phyloP scores from a whole-genome alignment of 1,140 invertebrate species.

The Matsumurasca onukii region DNA sequence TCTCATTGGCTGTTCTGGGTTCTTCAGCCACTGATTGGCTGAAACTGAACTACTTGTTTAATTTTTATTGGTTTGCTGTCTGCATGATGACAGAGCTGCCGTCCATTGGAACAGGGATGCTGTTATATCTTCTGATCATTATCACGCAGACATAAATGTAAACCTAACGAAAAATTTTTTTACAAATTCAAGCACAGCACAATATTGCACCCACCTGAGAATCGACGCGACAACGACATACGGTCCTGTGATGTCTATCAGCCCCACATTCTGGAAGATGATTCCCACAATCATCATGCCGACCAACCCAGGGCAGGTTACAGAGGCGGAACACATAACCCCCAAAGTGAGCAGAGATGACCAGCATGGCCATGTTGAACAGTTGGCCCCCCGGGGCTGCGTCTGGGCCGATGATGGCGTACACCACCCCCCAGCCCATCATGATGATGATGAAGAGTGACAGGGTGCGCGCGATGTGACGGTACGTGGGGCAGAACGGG shows the following conservation, averaged over 20 bases:
- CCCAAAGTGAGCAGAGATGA: constrained; percentile 75
- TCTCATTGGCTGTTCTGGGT: too few relatives aligned
- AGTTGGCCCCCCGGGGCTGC: constrained; percentile 76
- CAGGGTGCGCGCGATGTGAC: constrained; percentile 70
- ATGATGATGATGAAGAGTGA: constrained; percentile 68
- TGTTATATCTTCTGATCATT: too few relatives aligned
- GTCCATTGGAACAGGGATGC: too few relatives aligned
- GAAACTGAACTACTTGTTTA: too few relatives aligned
- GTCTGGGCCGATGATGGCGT: constrained; percentile 68
- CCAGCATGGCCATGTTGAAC: constrained; percentile 72
- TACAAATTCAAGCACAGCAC: too few relatives aligned
- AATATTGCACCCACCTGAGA: constrained; percentile 66
- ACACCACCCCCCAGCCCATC: constrained; percentile 74
- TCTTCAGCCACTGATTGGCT: too few relatives aligned
- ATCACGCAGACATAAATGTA: too few relatives aligned
- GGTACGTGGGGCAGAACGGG: constrained; percentile 76
- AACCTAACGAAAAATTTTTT: too few relatives aligned
- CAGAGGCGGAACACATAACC: constrained; percentile 74
- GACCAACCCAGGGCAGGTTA: constrained; percentile 80
- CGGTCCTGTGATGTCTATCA: constrained; percentile 64
- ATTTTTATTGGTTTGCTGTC: too few relatives aligned
- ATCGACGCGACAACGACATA: constrained; percentile 62
- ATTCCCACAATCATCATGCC: constrained; percentile 85
- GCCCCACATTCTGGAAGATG: constrained; percentile 74
- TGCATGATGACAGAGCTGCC: too few relatives aligned